Evolutionary conservation across 2,888 invertebrate species (phyloP).

Genomic region (Ochropleura plecta): DNA sequence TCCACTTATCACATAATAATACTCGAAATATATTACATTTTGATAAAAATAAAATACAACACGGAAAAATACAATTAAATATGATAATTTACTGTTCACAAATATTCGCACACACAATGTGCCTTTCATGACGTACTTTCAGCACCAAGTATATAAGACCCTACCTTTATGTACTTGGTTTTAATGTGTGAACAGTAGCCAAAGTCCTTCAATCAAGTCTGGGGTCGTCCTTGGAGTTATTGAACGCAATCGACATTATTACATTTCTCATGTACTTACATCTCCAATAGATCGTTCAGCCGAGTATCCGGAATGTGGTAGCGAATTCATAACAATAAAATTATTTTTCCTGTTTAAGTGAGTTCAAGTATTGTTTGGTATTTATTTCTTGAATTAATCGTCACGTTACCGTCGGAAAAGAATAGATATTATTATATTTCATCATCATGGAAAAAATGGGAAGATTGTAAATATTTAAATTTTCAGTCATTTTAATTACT

Average conservation of each 20-base stretch:
- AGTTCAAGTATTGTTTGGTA: slow-evolving; percentile 16
- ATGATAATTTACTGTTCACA: no score
- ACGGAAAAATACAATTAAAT: no score
- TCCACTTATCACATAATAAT: no score
- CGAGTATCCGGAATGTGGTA: slow-evolving; percentile 35
- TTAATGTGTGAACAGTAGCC: slow-evolving; percentile 44
- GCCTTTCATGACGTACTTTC: neutral
- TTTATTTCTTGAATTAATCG: slow-evolving; percentile 27
- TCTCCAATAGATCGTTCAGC: slow-evolving; percentile 27
- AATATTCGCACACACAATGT: neutral
- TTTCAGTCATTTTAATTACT: neutral
- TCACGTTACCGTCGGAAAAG: neutral
- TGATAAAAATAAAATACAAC: no score
- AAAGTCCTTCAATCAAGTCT: slow-evolving; percentile 57
- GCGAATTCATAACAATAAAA: slow-evolving; percentile 31
- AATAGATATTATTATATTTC: slow-evolving; percentile 1
- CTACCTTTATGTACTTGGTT: slow-evolving; percentile 33
- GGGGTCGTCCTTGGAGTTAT: slow-evolving; percentile 55
- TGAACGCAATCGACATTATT: slow-evolving; percentile 58
- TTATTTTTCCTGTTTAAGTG: slow-evolving; percentile 24
- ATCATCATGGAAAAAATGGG: neutral
- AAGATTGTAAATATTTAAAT: neutral
- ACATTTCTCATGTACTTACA: slow-evolving; percentile 40
- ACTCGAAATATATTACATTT: no score
- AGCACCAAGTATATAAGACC: slow-evolving; percentile 5